A percentile compares a stretch with the other conserved stretches of the same genome.
Evolutionary conservation across 37 sponge, comb jelly and placozoan species (phyloP).

Genomic region (Hormiphora californensis): DNA sequence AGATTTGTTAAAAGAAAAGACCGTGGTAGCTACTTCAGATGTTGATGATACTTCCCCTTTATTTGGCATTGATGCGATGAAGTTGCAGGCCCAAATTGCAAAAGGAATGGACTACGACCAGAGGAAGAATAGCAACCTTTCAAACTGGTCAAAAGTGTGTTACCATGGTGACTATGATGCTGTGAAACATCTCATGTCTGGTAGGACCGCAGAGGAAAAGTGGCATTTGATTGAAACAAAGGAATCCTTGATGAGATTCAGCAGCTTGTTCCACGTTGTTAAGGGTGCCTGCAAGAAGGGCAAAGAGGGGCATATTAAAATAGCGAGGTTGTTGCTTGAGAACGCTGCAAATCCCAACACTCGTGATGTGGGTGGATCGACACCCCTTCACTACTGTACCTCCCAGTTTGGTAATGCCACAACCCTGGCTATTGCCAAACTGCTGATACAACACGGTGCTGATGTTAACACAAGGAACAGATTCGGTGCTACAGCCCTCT

Average conservation of each 20-base stretch:
- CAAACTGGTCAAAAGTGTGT: constrained; percentile 27
- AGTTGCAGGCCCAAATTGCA: constrained; percentile 8
- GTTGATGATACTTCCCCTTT: too few relatives aligned
- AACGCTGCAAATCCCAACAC: neutral
- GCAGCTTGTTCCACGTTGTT: constrained; percentile 12
- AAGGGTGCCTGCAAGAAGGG: neutral
- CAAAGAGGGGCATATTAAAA: neutral
- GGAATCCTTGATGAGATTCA: constrained; percentile 19
- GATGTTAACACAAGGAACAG: constrained; percentile 33
- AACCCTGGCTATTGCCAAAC: neutral
- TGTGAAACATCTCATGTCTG: neutral
- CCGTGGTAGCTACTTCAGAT: too few relatives aligned
- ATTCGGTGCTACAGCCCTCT: constrained; percentile 42
- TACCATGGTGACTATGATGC: neutral
- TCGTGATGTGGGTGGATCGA: neutral
- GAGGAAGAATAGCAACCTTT: neutral
- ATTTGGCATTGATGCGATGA: constrained; percentile 32
- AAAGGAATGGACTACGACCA: constrained; percentile 9
- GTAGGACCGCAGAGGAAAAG: neutral
- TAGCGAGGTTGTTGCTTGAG: constrained; percentile 35
- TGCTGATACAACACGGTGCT: neutral
- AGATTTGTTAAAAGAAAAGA: too few relatives aligned
- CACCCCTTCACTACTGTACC: neutral
- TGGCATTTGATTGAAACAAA: neutral
- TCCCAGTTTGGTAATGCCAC: constrained; percentile 50